Percentiles rank a stretch among this genome's conserved stretches.
These are phyloP conservation scores for Cheilosia vulpina DNA, from an alignment of 2,888 invertebrate species.

Conservation along the genomic window DNA sequence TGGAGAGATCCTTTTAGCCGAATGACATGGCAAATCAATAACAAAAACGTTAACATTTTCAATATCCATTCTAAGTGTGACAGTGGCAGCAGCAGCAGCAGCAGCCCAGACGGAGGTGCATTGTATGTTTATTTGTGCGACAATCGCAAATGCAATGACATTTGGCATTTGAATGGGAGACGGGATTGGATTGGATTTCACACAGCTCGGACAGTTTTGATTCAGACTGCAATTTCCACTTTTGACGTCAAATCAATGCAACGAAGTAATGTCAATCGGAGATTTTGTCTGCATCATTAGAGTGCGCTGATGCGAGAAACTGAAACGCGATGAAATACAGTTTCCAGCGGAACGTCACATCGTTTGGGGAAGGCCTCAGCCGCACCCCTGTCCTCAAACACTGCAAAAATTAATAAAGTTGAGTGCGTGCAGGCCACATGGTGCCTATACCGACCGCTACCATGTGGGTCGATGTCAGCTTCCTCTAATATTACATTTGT, in stretches of 20 bases:
- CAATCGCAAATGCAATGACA: conserved; percentile 64
- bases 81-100: neutral
- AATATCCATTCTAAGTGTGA: conserved; percentile 51
- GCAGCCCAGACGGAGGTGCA: conserved; percentile 1
- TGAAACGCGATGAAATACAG: conserved; percentile 28
- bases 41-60: conserved; percentile 69
- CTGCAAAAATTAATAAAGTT: conserved; percentile 61
- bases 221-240: conserved; percentile 44
- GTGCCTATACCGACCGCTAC: neutral
- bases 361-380: neutral
- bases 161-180: conserved; percentile 60
- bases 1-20: conserved; percentile 58
- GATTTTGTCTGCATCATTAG: conserved; percentile 59
- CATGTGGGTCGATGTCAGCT: conserved; percentile 7
- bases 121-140: conserved; percentile 63
- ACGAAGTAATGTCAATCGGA: conserved; percentile 58
- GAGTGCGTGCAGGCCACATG: conserved; percentile 64
- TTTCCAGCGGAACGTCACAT: conserved; percentile 40
- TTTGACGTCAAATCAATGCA: conserved; percentile 50
- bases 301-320: conserved; percentile 44
- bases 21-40: conserved; percentile 70
- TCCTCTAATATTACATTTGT: conserved; percentile 48
- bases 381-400: neutral
- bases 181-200: conserved; percentile 60
- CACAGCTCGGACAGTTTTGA: conserved; percentile 23